Evolutionary conservation across 2,797 vertebrate species (phyloP).

Genomic region (Psittacula derbiana): DNA sequence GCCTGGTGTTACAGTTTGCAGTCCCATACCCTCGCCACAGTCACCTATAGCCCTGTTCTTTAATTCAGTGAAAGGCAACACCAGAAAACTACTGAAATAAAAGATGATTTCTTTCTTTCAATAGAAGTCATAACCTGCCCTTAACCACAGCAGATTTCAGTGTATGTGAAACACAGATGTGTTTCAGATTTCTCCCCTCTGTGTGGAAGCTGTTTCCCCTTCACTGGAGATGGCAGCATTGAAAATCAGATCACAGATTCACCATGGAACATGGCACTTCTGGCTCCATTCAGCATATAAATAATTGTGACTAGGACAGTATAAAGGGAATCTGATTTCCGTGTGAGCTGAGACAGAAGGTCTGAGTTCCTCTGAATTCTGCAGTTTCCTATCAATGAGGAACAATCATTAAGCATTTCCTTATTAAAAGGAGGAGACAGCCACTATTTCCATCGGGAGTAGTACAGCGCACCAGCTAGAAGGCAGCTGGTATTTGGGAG

Average conservation of each 20-base stretch:
- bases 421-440: constrained; percentile 23
- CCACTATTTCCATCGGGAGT: background rate
- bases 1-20: background rate
- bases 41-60: background rate
- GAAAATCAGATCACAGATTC: background rate
- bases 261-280: background rate
- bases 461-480: background rate
- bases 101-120: background rate
- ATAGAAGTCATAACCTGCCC: background rate
- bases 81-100: background rate
- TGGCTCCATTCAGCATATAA: background rate
- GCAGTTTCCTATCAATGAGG: constrained; percentile 16
- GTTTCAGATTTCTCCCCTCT: background rate
- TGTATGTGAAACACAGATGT: fast-evolving
- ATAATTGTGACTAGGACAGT: background rate
- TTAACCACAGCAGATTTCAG: background rate
- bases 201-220: background rate
- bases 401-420: constrained; percentile 23
- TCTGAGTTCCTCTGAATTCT: constrained; percentile 23
- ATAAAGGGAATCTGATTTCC: background rate
- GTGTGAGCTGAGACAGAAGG: constrained; percentile 20
- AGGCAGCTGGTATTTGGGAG: background rate
- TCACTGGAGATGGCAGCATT: background rate
- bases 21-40: background rate
- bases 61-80: background rate